phyloP scores from a whole-genome alignment of 2,888 invertebrate species.

The Cheiracanthium punctorium region DNA sequence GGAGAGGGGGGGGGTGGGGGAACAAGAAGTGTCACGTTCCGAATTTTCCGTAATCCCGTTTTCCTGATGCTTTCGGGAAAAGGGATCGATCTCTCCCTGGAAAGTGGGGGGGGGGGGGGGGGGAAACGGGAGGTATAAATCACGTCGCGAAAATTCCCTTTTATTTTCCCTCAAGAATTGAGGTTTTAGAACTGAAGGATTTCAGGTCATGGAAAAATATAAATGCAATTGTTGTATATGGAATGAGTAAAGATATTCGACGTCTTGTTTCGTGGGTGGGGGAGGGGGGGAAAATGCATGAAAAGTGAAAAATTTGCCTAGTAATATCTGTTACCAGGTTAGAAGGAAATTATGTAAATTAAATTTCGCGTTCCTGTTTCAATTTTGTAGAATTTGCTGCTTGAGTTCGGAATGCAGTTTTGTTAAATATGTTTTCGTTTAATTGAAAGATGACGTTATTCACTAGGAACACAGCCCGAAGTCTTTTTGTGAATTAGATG shows the following conservation, averaged over 20 bases:
- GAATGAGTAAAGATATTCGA: background rate
- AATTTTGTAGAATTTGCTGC: no score
- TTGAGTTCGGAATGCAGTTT: no score
- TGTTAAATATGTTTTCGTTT: no score
- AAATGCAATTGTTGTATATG: slow-evolving; percentile 5
- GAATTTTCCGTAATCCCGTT: slow-evolving; percentile 67
- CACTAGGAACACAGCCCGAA: no score
- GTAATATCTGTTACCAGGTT: no score
- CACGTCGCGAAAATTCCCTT: slow-evolving; percentile 52
- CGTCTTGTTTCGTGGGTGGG: no score
- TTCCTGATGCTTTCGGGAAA: slow-evolving; percentile 58
- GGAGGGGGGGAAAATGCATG: no score
- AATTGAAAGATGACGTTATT: no score
- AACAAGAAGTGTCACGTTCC: slow-evolving; percentile 69
- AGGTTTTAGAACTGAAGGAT: slow-evolving; percentile 10
- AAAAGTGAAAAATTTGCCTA: no score
- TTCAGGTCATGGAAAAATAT: slow-evolving; percentile 2
- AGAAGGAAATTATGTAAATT: no score
- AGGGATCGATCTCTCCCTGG: slow-evolving; percentile 14
- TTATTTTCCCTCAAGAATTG: slow-evolving; percentile 33
- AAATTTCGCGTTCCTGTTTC: no score
- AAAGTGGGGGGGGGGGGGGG: slow-evolving; percentile 22
- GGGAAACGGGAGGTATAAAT: slow-evolving; percentile 57
- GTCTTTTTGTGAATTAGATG: no score
- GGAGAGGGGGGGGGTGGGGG: background rate